A percentile compares a stretch with the other conserved stretches of the same genome.
Evolutionary conservation across 1,140 invertebrate genomes (phyloP).

Genomic region (Drosophila virilis): DNA sequence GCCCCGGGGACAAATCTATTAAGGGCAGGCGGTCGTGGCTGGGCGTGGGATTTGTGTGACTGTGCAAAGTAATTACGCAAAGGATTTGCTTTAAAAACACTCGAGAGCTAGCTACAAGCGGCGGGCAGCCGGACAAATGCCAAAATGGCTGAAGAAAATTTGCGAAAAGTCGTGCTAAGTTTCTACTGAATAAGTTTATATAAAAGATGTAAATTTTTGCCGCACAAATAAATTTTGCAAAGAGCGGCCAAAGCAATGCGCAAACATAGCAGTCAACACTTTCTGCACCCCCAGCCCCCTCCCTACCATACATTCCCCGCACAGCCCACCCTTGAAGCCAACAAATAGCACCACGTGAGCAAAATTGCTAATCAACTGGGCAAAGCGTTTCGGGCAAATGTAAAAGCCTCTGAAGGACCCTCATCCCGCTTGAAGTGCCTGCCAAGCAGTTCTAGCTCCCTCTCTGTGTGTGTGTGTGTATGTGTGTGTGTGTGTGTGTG

Average conservation of each 20-base stretch:
- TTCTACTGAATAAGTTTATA: neutral
- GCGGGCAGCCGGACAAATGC: conserved; percentile 13
- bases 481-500: neutral
- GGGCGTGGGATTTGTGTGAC: too few relatives aligned
- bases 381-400: conserved; percentile 29
- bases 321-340: conserved; percentile 9
- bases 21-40: conserved; percentile 4
- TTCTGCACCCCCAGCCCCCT: neutral
- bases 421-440: conserved; percentile 51
- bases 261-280: neutral
- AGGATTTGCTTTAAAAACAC: conserved; percentile 45
- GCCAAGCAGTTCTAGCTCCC: neutral
- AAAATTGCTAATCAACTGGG: conserved; percentile 74
- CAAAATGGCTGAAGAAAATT: neutral
- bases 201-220: conserved; percentile 13
- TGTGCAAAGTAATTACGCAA: conserved; percentile 48
- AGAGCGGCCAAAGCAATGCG: neutral
- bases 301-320: too few relatives aligned
- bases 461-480: neutral
- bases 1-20: conserved; percentile 48
- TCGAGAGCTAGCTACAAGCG: conserved; percentile 8
- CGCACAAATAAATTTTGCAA: neutral
- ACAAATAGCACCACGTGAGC: conserved; percentile 61
- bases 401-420: conserved; percentile 45
- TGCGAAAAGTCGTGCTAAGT: conserved; percentile 11